Evolutionary conservation across 2,888 invertebrate species (phyloP).

Genomic region (Andrena marginata): DNA sequence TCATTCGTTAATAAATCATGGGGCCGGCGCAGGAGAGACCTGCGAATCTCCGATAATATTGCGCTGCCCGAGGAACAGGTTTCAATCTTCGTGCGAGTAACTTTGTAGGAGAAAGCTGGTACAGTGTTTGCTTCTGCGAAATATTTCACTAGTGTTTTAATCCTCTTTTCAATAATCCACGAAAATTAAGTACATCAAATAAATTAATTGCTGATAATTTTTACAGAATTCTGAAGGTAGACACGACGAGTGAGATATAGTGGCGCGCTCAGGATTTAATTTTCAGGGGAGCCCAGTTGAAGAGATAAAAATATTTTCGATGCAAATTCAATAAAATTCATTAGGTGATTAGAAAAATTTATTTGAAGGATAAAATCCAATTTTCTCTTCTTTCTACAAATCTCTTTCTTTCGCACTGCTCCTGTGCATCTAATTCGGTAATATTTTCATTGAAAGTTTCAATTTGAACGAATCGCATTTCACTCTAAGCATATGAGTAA

Average conservation of each 20-base stretch:
- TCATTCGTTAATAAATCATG: slow-evolving; percentile 69
- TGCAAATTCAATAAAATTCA: too few relatives aligned
- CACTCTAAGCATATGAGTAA: too few relatives aligned
- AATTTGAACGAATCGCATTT: too few relatives aligned
- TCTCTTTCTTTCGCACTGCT: too few relatives aligned
- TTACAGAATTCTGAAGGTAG: neutral
- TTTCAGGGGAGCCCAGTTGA: neutral
- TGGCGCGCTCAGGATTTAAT: neutral
- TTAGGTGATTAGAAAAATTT: too few relatives aligned
- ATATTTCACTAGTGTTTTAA: neutral
- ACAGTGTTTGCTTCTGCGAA: neutral
- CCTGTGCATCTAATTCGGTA: too few relatives aligned
- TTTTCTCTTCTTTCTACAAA: too few relatives aligned
- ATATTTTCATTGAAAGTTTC: too few relatives aligned
- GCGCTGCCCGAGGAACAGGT: neutral
- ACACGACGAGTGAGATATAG: neutral
- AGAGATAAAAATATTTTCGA: too few relatives aligned
- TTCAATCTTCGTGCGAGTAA: slow-evolving; percentile 7
- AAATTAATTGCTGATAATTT: neutral
- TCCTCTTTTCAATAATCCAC: neutral
- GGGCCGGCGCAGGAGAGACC: neutral
- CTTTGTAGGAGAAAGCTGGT: neutral
- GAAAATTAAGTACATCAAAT: neutral
- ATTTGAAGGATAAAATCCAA: too few relatives aligned
- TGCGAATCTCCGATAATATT: slow-evolving; percentile 25